phyloP scores from a whole-genome alignment of 2,797 vertebrate species.

The Agapornis canus region DNA sequence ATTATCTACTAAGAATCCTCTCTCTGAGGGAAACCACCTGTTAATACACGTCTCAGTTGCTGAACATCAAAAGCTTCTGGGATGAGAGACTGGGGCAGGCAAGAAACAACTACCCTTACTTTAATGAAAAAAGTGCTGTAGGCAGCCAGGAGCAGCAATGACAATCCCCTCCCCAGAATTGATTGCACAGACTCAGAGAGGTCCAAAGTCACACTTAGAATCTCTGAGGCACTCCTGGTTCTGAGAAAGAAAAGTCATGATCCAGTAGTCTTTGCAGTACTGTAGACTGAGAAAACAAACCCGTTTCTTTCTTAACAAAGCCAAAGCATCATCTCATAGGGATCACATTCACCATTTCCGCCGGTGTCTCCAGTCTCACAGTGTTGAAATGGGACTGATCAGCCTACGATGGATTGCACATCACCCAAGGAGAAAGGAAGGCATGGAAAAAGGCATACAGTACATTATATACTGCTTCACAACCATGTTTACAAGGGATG shows the following conservation, averaged over 20 bases:
- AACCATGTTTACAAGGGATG: constrained; percentile 69
- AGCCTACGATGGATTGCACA: constrained; percentile 90
- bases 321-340: constrained; percentile 80
- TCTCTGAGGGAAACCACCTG: constrained; percentile 57
- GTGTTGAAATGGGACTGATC: constrained; percentile 84
- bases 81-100: constrained; percentile 55
- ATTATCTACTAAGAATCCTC: constrained; percentile 58
- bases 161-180: constrained; percentile 65
- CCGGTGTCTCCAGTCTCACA: constrained; percentile 78
- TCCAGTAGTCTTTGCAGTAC: constrained; percentile 81
- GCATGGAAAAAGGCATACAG: constrained; percentile 78
- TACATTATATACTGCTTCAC: constrained; percentile 78
- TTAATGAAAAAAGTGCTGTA: constrained; percentile 76
- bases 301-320: constrained; percentile 79
- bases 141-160: constrained; percentile 69
- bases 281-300: constrained; percentile 77
- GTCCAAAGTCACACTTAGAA: constrained; percentile 77
- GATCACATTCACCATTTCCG: constrained; percentile 82
- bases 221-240: constrained; percentile 85
- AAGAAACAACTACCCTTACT: constrained; percentile 63
- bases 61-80: constrained; percentile 65
- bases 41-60: constrained; percentile 63
- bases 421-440: constrained; percentile 87
- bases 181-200: constrained; percentile 82
- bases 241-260: constrained; percentile 78